Evolutionary conservation across 1,140 invertebrate genomes (phyloP), one percentile per base, ranked within the genome.

Genomic region (Asobara japonica): DNA sequence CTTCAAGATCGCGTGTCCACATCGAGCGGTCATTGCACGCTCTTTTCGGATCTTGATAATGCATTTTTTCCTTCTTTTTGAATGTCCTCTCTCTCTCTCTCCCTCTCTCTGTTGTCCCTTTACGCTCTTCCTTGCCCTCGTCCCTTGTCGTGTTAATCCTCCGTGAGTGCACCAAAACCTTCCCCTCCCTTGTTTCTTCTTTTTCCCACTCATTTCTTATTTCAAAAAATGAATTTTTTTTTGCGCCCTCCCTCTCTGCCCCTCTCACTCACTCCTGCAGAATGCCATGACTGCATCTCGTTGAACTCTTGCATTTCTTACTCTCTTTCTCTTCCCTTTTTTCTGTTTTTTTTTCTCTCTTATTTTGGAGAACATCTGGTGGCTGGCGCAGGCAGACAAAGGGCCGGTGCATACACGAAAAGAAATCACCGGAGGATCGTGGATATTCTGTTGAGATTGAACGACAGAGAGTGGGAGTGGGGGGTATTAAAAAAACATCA

Each of bases 361-460:
- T 80, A 80, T 83, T 82, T 80, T 76, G 71, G 69, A 51, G 80
- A 84, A 83, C 83, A 84, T 84, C 82, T 84, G 83, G 83, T 82
- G 79, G 76, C 74, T 80, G 79, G 75, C 68, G 73, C 45, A 71
- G 7, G 36, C 76, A 80, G 77, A 83, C 82, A 84, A 84, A 83
- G 81, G 74, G 60, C 76, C 74, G 74, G 70, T 71, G 76, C 75
- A 66, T 20, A 67, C 60, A 69, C 68, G 36, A 66, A 66, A 72
- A 41, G 51, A 69, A 68, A 41, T 62, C 22, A 69, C 61, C 73
- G 72, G 33, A 22, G 33, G 62, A 25, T 38, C 33, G n/a, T 45
- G 25, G 8, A 41, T 33, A 18, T 38, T 33, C 30, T 2, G 25
- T 56, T 18, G 51, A 56, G 51, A 56, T 25, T 41, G 7, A 20